Percentiles rank a stretch among this genome's conserved stretches.
Conservation (phyloP, 2,888 invertebrate species). For the Erpobdella octoculata region DNA sequence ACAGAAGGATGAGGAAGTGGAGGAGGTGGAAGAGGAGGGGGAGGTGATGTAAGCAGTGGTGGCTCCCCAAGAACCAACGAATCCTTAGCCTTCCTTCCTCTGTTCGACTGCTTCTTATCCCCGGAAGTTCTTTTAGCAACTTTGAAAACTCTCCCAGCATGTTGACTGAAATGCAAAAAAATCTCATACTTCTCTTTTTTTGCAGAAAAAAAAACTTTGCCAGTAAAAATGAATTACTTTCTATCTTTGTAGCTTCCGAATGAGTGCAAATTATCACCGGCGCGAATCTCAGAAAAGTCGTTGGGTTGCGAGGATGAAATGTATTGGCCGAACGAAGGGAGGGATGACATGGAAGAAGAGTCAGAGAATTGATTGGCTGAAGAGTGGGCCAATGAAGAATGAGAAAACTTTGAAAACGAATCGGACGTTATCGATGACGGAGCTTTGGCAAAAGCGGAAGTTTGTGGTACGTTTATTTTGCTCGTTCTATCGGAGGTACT, state of each 20-base stretch:
- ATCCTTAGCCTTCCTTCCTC: not conserved
- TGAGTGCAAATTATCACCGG: not conserved
- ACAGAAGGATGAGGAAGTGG: no score
- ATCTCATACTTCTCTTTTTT: no score
- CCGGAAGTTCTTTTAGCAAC: no score
- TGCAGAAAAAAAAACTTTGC: no score
- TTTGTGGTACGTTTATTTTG: not conserved
- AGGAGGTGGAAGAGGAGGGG: no score
- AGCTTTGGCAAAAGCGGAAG: not conserved
- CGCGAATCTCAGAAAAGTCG: slow-evolving; percentile 2
- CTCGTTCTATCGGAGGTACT: not conserved
- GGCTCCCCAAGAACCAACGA: not conserved
- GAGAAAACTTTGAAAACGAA: not conserved
- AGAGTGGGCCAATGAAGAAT: not conserved
- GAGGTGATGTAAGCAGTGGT: not conserved
- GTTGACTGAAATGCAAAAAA: no score
- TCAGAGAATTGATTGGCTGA: not conserved
- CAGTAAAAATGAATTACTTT: no score
- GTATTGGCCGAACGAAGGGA: slow-evolving; percentile 10
- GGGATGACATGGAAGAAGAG: not conserved
- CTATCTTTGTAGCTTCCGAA: not conserved
- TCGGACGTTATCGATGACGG: not conserved
- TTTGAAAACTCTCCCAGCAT: no score
- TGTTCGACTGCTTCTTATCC: not conserved
- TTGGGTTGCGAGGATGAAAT: not conserved